These are phyloP conservation scores for Megaceryle maxima DNA, from an alignment of 2,113 vertebrate species.

Conservation along the genomic window DNA sequence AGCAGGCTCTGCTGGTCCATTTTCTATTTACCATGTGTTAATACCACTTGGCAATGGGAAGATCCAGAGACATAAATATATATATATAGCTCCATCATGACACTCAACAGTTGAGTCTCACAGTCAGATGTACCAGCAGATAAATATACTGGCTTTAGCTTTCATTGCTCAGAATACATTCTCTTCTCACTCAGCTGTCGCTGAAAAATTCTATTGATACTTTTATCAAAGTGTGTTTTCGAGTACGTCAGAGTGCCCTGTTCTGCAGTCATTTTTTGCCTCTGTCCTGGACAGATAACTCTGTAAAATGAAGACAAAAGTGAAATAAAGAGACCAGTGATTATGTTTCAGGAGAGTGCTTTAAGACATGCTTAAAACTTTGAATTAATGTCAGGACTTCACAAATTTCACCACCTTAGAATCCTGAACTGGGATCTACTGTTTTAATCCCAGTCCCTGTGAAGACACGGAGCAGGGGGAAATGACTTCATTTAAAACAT, in stretches of 20 bases:
- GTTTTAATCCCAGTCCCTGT: not conserved
- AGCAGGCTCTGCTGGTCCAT: not conserved
- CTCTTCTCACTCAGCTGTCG: conserved; percentile 2
- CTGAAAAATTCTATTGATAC: not conserved
- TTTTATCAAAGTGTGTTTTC: not conserved
- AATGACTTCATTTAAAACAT: not conserved
- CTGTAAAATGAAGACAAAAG: not conserved
- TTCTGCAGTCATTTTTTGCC: not conserved
- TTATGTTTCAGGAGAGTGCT: not conserved
- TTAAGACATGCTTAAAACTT: not conserved
- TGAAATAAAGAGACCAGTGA: not conserved
- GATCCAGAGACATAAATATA: not conserved
- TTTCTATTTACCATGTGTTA: not conserved
- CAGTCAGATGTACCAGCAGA: not conserved
- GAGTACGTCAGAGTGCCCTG: not conserved
- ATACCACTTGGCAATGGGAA: not conserved
- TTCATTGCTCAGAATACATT: not conserved
- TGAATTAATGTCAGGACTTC: not conserved
- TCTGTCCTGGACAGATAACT: not conserved
- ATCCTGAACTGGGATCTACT: not conserved
- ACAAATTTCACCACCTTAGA: not conserved
- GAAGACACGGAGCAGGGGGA: not conserved
- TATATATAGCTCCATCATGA: not conserved
- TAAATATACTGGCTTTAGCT: not conserved
- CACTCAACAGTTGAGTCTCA: not conserved